phyloP scores from a whole-genome alignment of 2,797 vertebrate genomes.

The Myotis daubentonii region DNA sequence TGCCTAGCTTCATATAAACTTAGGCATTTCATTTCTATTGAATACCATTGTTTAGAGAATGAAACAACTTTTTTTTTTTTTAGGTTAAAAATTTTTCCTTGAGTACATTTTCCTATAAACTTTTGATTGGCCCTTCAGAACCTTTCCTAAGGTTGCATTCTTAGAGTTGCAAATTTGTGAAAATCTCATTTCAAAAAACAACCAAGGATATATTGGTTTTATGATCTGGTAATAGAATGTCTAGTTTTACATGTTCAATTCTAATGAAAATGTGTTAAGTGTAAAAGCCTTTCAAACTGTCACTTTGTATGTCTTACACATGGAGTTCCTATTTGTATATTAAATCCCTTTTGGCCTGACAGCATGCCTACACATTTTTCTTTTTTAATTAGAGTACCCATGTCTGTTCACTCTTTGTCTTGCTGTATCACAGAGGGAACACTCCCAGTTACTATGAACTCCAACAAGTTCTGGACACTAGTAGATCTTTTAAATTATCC shows the following conservation, averaged over 20 bases:
- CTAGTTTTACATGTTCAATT: slow-evolving; percentile 70
- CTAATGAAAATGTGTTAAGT: slow-evolving; percentile 73
- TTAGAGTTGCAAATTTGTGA: slow-evolving; percentile 72
- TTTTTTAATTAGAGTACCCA: slow-evolving; percentile 54
- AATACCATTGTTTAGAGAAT: not conserved
- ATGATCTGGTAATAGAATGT: slow-evolving; percentile 64
- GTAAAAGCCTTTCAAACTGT: slow-evolving; percentile 70
- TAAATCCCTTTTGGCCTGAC: slow-evolving; percentile 10
- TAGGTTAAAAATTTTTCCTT: slow-evolving; percentile 34
- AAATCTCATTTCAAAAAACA: slow-evolving; percentile 73
- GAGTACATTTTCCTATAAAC: slow-evolving; percentile 49
- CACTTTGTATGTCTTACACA: slow-evolving; percentile 70
- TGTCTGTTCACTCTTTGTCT: not conserved
- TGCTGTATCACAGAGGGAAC: not conserved
- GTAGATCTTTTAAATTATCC: slow-evolving; percentile 42
- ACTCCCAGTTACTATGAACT: not conserved
- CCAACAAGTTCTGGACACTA: not conserved
- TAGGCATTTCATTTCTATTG: slow-evolving; percentile 4
- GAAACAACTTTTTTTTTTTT: not conserved
- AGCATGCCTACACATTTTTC: slow-evolving; percentile 38
- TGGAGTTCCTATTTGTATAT: slow-evolving; percentile 53
- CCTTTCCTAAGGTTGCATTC: slow-evolving; percentile 64
- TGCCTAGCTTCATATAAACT: not conserved
- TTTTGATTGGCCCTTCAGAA: slow-evolving; percentile 60
- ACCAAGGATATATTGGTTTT: slow-evolving; percentile 63